Percentiles rank a stretch among this genome's conserved stretches.
These are phyloP conservation scores for Ganaspis brasiliensis DNA, from an alignment of 2,888 invertebrate species.

Conservation along the genomic window DNA sequence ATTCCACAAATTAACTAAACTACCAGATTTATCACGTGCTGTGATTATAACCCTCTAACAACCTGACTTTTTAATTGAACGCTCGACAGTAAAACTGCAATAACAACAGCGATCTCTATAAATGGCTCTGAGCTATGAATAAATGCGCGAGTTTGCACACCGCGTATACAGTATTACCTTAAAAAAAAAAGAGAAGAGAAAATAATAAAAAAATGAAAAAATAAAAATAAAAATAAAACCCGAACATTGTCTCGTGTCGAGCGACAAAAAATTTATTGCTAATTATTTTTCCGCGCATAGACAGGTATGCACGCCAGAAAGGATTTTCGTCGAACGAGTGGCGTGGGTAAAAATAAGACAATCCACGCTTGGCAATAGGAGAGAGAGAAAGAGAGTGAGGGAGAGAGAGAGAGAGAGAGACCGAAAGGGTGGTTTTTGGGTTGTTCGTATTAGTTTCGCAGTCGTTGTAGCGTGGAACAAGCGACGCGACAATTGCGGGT, in stretches of 20 bases:
- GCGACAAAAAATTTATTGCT: constrained; percentile 74
- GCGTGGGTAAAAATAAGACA: constrained; percentile 29
- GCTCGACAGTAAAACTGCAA: constrained; percentile 61
- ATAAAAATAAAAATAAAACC: constrained; percentile 49
- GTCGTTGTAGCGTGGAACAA: constrained; percentile 49
- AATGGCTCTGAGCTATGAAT: constrained; percentile 57
- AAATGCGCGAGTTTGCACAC: constrained; percentile 44
- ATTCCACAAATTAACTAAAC: constrained; percentile 56
- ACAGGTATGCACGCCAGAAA: constrained; percentile 47
- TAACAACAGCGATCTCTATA: constrained; percentile 55
- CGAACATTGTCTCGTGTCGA: constrained; percentile 48
- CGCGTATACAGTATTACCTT: constrained; percentile 57
- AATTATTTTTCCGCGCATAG: constrained; percentile 73
- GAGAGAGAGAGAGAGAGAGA: too few species aligned
- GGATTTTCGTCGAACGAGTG: constrained; percentile 10
- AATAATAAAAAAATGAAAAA: too few species aligned
- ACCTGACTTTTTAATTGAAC: constrained; percentile 63
- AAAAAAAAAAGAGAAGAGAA: constrained; percentile 48
- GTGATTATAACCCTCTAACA: constrained; percentile 56
- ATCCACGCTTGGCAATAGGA: constrained; percentile 2
- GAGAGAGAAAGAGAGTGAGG: too few species aligned
- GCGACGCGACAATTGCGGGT: constrained; percentile 73
- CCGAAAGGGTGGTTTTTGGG: constrained; percentile 2
- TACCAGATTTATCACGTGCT: constrained; percentile 56
- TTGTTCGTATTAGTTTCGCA: constrained; percentile 19